phyloP scores from a whole-genome alignment of 2,113 vertebrate genomes.

The Sinocyclocheilus rhinocerous region DNA sequence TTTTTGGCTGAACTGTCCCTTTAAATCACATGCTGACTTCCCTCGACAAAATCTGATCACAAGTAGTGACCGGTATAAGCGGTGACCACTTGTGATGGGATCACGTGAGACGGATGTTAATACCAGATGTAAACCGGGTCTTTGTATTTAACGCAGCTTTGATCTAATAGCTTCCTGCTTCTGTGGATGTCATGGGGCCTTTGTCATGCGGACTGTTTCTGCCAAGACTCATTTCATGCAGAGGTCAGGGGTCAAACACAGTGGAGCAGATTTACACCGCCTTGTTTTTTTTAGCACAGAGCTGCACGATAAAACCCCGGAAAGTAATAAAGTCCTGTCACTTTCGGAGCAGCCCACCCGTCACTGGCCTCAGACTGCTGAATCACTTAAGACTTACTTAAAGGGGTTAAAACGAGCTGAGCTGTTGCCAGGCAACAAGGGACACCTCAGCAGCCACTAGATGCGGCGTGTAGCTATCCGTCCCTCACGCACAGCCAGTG shows the following conservation, averaged over 20 bases:
- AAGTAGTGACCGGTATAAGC: not conserved
- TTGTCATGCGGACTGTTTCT: not conserved
- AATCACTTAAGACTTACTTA: conserved; percentile 52
- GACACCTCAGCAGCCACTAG: conserved; percentile 58
- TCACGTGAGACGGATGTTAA: not conserved
- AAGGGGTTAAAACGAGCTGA: conserved; percentile 63
- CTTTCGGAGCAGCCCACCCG: conserved; percentile 39
- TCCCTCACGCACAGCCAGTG: conserved; percentile 29
- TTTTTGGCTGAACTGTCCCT: not conserved
- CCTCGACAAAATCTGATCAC: not conserved
- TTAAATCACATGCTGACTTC: not conserved
- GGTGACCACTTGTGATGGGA: not conserved
- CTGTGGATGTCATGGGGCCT: not conserved
- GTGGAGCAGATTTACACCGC: not conserved
- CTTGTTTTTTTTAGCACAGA: conserved; percentile 32
- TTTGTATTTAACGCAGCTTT: conserved; percentile 15
- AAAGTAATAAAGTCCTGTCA: conserved; percentile 51
- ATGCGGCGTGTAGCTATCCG: conserved; percentile 48
- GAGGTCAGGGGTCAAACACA: conserved; percentile 1
- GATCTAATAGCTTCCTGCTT: not conserved
- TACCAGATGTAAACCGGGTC: not conserved
- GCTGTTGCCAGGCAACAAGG: conserved; percentile 77
- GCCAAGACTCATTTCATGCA: not conserved
- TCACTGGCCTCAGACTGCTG: conserved; percentile 43
- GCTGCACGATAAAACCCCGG: conserved; percentile 6